These are phyloP conservation scores for Paedocypris sp. DNA, from an alignment of 2,113 vertebrate genomes.

Conservation along the genomic window DNA sequence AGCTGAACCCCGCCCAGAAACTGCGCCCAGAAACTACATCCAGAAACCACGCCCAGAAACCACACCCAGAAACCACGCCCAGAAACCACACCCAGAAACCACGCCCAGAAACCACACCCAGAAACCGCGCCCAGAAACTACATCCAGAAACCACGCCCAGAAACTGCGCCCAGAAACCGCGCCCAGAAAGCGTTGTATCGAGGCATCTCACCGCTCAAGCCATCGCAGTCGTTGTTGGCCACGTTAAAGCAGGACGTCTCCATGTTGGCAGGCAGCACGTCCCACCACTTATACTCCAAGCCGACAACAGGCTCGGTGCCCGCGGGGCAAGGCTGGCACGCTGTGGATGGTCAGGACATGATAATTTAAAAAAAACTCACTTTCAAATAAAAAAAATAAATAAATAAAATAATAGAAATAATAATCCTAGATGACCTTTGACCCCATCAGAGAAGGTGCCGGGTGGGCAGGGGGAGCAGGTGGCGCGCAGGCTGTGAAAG, in stretches of 20 bases:
- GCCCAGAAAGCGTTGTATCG: background rate
- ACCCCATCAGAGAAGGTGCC: slow-evolving; percentile 82
- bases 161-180: background rate
- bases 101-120: no score
- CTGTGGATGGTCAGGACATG: no score
- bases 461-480: slow-evolving; percentile 77
- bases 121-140: no score
- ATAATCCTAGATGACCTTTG: no score
- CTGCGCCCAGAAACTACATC: no score
- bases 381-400: background rate
- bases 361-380: no score
- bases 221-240: slow-evolving; percentile 88
- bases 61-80: no score
- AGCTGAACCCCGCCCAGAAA: no score
- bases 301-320: slow-evolving; percentile 84
- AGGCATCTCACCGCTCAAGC: slow-evolving; percentile 79
- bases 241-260: slow-evolving; percentile 97
- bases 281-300: slow-evolving; percentile 98
- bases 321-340: slow-evolving; percentile 77
- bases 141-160: no score
- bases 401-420: slow-evolving; percentile 21
- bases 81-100: no score
- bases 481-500: slow-evolving; percentile 83
- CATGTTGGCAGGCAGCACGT: slow-evolving; percentile 84
- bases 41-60: no score